Percentiles rank a stretch among this genome's conserved stretches.
Evolutionary conservation across 2,797 vertebrate genomes (phyloP).

Genomic region (Ispidina picta): DNA sequence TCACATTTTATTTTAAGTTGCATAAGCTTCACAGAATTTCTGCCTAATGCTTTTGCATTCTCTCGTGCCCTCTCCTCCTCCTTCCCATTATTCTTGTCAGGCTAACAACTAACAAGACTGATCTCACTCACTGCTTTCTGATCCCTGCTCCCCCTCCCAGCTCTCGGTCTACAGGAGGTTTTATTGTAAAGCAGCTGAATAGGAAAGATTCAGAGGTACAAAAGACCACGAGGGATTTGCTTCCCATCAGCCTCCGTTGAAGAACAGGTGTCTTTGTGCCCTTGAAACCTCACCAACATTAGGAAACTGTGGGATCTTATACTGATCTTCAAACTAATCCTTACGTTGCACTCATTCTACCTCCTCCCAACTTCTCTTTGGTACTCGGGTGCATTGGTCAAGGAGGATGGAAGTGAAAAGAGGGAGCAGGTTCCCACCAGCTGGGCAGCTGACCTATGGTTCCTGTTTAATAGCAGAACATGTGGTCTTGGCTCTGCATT

Average conservation of each 20-base stretch:
- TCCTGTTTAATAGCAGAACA: neutral
- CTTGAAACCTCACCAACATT: neutral
- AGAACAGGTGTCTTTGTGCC: neutral
- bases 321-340: neutral
- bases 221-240: neutral
- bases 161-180: neutral
- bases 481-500: neutral
- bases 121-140: neutral
- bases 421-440: neutral
- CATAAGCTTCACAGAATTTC: neutral
- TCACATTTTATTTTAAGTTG: neutral
- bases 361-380: neutral
- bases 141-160: neutral
- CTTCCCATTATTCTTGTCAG: slow-evolving; percentile 10
- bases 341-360: rapidly evolving
- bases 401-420: neutral
- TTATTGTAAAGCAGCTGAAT: neutral
- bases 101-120: neutral
- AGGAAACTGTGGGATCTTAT: neutral
- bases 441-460: neutral
- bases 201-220: neutral
- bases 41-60: neutral
- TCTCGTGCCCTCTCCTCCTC: slow-evolving; percentile 27
- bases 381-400: rapidly evolving
- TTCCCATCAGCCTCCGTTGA: neutral